Conservation (phyloP, 2,113 vertebrate species). For the Brienomyrus longianalis region DNA sequence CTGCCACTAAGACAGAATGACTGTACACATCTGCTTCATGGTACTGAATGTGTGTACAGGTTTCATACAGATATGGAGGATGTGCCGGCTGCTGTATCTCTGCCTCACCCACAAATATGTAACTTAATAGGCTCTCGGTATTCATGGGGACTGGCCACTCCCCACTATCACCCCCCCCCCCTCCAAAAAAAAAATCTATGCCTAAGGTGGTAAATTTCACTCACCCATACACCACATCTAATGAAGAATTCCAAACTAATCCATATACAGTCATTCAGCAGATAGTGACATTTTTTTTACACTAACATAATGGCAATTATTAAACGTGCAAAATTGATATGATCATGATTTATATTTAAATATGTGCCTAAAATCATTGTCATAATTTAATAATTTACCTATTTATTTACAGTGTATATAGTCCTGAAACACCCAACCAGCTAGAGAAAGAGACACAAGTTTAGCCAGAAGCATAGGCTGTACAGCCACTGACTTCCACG, state of each 20-base stretch:
- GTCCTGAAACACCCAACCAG: too few relatives aligned
- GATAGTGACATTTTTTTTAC: not conserved
- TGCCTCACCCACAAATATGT: not conserved
- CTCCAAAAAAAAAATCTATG: not conserved
- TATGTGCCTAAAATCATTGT: not conserved
- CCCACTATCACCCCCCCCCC: not conserved
- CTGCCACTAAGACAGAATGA: not conserved
- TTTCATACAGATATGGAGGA: not conserved
- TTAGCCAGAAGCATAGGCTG: too few relatives aligned
- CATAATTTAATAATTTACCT: not conserved
- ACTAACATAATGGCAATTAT: not conserved
- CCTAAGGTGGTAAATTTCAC: not conserved
- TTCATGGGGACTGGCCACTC: not conserved
- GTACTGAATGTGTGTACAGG: not conserved
- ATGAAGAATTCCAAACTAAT: not conserved
- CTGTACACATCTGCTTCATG: not conserved
- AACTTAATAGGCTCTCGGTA: not conserved
- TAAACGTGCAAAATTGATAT: not conserved
- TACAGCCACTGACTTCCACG: too few relatives aligned
- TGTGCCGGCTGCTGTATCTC: not conserved
- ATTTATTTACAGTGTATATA: not conserved
- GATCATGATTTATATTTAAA: not conserved
- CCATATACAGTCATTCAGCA: not conserved
- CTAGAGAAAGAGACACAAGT: too few relatives aligned
- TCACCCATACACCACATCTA: not conserved